Base-by-base conservation (phyloP, 2,113 vertebrate species). In the Tricholaema leucomelas region DNA sequence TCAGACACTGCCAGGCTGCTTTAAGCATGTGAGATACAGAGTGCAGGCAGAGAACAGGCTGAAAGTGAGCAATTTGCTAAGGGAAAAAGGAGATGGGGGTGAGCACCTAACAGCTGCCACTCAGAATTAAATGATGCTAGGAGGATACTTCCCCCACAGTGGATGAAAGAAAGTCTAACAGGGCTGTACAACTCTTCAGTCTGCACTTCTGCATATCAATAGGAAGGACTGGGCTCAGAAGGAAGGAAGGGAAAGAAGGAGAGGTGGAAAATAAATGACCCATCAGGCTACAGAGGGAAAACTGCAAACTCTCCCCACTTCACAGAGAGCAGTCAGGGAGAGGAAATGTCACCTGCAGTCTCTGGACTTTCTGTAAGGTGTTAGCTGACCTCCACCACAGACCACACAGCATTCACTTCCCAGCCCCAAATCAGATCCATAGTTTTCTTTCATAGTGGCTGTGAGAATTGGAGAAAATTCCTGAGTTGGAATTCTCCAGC, bases 21-120 rank as follows among this genome's bases (percentile, higher is more conserved):
- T 96, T 81, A 96, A 89, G 33, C 90, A 48, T 89, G 60, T 72
- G 77, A 93, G 82, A 93, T 58, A 67, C 15, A 66, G 58, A 90
- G 58, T 83, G 14, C 54, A 60, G 80, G 91, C 56, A 91, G 70
- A 94, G 72, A 94, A 96, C 81, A 92, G 96, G 55, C 70, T 94
- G 93, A 96, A 92, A 92, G 83, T 85, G 66, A 96, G 63, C 75
- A 93, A 94, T 94, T 96, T 92, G 95, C 73, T 63, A 74, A 92
- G 27, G 77, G 48, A 87, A 94, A 88, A 93, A 78, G 59, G 83
- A 92, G 64, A 85, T 75, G 31, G 77, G 14, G 70, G 12, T 88
- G 66, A 96, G 52, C 54, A 77, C 36, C 36, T 89, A 93, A 70
- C 27, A 96, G 78, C 58, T 96, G 87, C 56, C 95, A 95, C 63